Conservation (phyloP, 2,888 invertebrate species). For the Xestobium rufovillosum region DNA sequence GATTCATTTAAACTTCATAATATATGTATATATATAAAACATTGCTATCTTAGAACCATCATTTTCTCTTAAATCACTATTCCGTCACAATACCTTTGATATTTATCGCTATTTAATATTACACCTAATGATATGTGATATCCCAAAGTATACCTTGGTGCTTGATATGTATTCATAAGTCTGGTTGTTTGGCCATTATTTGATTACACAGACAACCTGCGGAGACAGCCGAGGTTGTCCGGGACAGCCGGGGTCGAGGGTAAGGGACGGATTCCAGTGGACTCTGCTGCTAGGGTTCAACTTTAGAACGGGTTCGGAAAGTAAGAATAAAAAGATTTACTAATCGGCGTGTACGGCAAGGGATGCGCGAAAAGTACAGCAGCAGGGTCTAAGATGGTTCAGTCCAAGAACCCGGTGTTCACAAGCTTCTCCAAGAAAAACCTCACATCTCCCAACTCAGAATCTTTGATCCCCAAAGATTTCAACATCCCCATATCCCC, state of each 20-base stretch:
- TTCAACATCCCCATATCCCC: constrained; percentile 91
- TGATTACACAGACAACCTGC: constrained; percentile 25
- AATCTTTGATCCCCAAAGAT: constrained; percentile 90
- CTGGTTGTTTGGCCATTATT: constrained; percentile 34
- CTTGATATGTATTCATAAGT: constrained; percentile 41
- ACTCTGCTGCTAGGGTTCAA: constrained; percentile 39
- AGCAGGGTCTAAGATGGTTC: constrained; percentile 48
- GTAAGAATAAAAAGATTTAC: constrained; percentile 67
- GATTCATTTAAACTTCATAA: constrained; percentile 28
- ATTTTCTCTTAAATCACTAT: constrained; percentile 6
- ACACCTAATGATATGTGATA: constrained; percentile 34
- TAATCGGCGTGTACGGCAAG: constrained; percentile 55
- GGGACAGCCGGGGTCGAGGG: constrained; percentile 26
- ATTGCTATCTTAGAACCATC: constrained; percentile 20
- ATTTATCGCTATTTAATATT: constrained; percentile 25
- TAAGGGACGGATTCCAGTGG: constrained; percentile 36
- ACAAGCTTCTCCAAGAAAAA: constrained; percentile 94
- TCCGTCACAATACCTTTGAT: constrained; percentile 26
- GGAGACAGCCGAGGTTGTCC: constrained; percentile 32
- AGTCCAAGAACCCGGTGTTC: constrained; percentile 93
- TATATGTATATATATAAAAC: constrained; percentile 27
- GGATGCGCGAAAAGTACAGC: constrained; percentile 64
- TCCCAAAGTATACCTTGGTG: constrained; percentile 32
- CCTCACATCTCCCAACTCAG: constrained; percentile 89
- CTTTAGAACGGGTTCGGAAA: constrained; percentile 46